A percentile compares a stretch with the other conserved stretches of the same genome.
These are phyloP conservation scores for Chromobotia macracanthus DNA, from an alignment of 2,797 vertebrate genomes.

Conservation along the genomic window DNA sequence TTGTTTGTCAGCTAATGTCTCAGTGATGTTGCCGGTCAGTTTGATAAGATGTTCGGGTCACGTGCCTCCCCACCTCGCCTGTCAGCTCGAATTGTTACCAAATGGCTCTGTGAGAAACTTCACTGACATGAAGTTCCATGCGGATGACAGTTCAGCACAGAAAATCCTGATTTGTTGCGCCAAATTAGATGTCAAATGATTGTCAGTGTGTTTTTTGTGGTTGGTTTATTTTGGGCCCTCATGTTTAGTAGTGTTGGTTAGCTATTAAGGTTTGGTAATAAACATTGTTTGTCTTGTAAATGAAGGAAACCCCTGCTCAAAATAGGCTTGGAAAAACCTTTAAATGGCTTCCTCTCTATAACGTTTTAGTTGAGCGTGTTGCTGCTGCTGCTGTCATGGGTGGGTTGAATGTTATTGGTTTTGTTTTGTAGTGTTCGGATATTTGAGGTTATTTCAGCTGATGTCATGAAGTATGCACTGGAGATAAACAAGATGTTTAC, in stretches of 20 bases:
- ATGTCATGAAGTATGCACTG: background rate
- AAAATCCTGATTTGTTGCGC: too few species aligned
- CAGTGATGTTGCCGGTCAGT: conserved; percentile 27
- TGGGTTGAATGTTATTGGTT: background rate
- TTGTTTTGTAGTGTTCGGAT: background rate
- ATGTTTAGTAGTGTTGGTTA: conserved; percentile 7
- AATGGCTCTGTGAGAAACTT: conserved; percentile 62
- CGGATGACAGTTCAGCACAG: too few species aligned
- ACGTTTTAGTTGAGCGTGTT: background rate
- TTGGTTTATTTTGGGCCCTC: conserved; percentile 5
- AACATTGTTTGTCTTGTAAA: conserved; percentile 41
- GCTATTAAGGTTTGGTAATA: conserved; percentile 9
- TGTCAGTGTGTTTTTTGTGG: background rate
- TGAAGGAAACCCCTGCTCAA: conserved; percentile 3
- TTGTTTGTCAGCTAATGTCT: conserved; percentile 37
- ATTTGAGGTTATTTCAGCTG: background rate
- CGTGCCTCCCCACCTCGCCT: conserved; percentile 6
- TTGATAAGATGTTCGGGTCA: conserved; percentile 50
- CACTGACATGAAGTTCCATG: background rate
- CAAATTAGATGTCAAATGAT: too few species aligned
- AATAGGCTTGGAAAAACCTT: conserved; percentile 20
- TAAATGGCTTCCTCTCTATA: background rate
- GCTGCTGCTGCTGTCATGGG: background rate
- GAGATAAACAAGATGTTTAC: background rate
- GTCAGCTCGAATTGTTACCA: conserved; percentile 74